These are phyloP conservation scores for Heliconius congener DNA, from an alignment of 1,140 invertebrate genomes.

Conservation along the genomic window DNA sequence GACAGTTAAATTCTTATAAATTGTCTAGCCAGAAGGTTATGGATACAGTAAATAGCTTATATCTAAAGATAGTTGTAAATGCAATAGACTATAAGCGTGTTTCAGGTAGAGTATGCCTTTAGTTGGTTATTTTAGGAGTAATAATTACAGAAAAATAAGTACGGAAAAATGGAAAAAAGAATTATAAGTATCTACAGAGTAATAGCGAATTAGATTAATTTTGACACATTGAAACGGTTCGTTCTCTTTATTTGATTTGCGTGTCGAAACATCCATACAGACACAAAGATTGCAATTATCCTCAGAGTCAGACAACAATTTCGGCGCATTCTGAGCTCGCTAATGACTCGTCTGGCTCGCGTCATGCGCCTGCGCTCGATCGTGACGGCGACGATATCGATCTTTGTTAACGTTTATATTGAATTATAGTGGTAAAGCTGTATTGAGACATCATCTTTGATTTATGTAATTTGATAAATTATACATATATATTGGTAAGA, in stretches of 20 bases:
- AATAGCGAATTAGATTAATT: not conserved
- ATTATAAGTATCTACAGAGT: too few relatives aligned
- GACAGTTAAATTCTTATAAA: too few relatives aligned
- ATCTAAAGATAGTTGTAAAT: too few relatives aligned
- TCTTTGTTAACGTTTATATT: conserved; percentile 24
- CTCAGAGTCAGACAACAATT: conserved; percentile 22
- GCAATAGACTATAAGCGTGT: too few relatives aligned
- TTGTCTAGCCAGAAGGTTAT: too few relatives aligned
- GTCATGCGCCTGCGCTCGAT: conserved; percentile 29
- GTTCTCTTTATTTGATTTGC: not conserved
- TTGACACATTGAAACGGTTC: not conserved
- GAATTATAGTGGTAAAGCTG: conserved; percentile 19
- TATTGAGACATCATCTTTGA: not conserved
- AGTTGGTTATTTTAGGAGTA: too few relatives aligned
- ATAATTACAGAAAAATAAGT: too few relatives aligned
- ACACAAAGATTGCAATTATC: conserved; percentile 29
- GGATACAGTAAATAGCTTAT: too few relatives aligned
- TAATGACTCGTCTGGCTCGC: conserved; percentile 27
- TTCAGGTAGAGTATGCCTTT: too few relatives aligned
- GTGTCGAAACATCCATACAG: conserved; percentile 5
- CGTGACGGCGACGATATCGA: conserved; percentile 27
- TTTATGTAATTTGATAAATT: not conserved
- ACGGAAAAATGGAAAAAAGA: too few relatives aligned
- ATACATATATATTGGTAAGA: not conserved
- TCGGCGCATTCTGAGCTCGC: conserved; percentile 21